Evolutionary conservation across 2,113 vertebrate species (phyloP).

Genomic region (Dendropsophus ebraccatus): DNA sequence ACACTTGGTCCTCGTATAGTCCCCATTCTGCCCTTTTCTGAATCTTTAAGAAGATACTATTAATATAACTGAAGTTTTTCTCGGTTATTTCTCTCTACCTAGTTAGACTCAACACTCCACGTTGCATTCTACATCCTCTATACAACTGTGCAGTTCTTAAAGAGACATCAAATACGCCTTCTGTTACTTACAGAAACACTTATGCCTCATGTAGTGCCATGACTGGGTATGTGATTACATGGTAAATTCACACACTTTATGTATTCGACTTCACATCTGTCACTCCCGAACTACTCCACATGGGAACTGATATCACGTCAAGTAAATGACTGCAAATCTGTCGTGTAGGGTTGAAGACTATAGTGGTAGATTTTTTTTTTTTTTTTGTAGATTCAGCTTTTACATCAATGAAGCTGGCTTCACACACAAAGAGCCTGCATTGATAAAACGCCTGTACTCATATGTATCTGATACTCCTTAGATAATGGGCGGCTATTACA

Average conservation of each 20-base stretch:
- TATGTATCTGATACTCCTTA: too few species aligned
- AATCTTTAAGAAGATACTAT: too few species aligned
- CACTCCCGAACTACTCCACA: background rate
- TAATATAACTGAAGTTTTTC: background rate
- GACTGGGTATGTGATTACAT: background rate
- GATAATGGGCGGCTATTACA: too few species aligned
- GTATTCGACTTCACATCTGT: conserved; percentile 2
- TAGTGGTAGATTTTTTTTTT: background rate
- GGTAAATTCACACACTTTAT: background rate
- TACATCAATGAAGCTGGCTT: too few species aligned
- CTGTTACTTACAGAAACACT: conserved; percentile 15
- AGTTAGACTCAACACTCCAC: background rate
- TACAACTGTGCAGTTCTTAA: conserved; percentile 1
- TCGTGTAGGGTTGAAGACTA: background rate
- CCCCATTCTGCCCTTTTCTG: background rate
- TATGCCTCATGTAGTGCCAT: background rate
- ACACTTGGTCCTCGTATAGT: background rate
- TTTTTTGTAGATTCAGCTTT: too few species aligned
- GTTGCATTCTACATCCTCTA: too few species aligned
- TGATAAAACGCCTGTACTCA: too few species aligned
- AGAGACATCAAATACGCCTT: conserved; percentile 14
- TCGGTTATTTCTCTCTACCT: background rate
- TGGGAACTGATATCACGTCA: background rate
- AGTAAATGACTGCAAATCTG: background rate
- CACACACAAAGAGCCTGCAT: too few species aligned